Evolutionary conservation across 2,888 invertebrate genomes (phyloP).

Genomic region (Orchestes rusci): DNA sequence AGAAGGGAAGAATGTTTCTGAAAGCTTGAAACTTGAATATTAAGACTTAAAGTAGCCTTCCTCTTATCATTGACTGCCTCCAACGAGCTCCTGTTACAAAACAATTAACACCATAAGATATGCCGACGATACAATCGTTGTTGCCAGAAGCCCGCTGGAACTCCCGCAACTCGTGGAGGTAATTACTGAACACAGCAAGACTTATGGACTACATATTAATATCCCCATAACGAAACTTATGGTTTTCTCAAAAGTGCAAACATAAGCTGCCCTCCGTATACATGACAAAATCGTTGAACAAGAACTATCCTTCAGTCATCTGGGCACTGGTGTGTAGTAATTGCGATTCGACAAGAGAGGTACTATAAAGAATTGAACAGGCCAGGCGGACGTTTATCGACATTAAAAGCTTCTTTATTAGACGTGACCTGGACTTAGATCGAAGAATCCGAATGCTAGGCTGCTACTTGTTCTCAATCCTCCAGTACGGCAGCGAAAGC

Average conservation of each 20-base stretch:
- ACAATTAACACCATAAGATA: conserved; percentile 6
- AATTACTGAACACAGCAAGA: neutral
- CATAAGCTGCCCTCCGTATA: neutral
- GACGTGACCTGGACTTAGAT: neutral
- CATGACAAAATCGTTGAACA: neutral
- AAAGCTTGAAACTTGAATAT: no score
- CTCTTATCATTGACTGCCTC: no score
- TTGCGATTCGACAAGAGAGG: neutral
- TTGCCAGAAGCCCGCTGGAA: neutral
- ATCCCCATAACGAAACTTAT: conserved; percentile 1
- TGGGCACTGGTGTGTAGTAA: conserved; percentile 2
- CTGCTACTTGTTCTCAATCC: no score
- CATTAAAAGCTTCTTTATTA: neutral
- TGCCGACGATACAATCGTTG: conserved; percentile 2
- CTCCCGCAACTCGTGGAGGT: neutral
- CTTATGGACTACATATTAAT: neutral
- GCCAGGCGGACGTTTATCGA: neutral
- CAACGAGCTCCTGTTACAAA: no score
- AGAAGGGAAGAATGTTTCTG: no score
- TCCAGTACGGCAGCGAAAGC: neutral
- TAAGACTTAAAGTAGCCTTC: no score
- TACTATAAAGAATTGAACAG: conserved; percentile 2
- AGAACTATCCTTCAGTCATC: neutral
- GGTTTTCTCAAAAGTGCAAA: neutral
- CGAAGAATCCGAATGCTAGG: neutral